A percentile compares a stretch with the other conserved stretches of the same genome.
Conservation (phyloP, 2,888 invertebrate species). For the Caenorhabditis sulstoni region DNA sequence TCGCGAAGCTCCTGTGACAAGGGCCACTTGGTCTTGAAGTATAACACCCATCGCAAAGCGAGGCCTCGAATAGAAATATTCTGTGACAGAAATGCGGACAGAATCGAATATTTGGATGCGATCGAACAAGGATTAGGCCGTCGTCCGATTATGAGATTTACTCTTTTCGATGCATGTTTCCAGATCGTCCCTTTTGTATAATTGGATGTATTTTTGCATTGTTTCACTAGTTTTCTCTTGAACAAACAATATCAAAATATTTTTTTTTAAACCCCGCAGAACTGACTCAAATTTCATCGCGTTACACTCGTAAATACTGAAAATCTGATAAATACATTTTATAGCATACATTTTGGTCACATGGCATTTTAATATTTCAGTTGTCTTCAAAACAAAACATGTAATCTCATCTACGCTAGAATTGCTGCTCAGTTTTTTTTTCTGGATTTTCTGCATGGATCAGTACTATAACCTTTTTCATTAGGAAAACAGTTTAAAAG, state of each 20-base stretch:
- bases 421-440: no score
- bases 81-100: background rate
- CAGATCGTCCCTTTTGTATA: slow-evolving; percentile 13
- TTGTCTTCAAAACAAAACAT: no score
- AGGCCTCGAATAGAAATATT: background rate
- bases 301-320: background rate
- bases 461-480: no score
- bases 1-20: slow-evolving; percentile 74
- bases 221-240: no score
- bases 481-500: no score
- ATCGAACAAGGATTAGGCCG: slow-evolving; percentile 34
- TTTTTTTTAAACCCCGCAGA: no score
- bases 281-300: background rate
- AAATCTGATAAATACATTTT: background rate
- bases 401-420: no score
- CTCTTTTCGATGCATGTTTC: slow-evolving; percentile 15
- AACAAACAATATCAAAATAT: background rate
- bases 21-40: slow-evolving; percentile 66
- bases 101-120: background rate
- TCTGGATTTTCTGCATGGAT: no score
- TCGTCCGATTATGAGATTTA: slow-evolving; percentile 32
- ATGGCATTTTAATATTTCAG: no score
- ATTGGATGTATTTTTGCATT: slow-evolving; percentile 23
- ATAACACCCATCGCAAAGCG: slow-evolving; percentile 46
- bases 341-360: no score